Evolutionary conservation across 1,140 invertebrate species (phyloP), one percentile per base, ranked within the genome.

Genomic region (Brachionus sp.): DNA sequence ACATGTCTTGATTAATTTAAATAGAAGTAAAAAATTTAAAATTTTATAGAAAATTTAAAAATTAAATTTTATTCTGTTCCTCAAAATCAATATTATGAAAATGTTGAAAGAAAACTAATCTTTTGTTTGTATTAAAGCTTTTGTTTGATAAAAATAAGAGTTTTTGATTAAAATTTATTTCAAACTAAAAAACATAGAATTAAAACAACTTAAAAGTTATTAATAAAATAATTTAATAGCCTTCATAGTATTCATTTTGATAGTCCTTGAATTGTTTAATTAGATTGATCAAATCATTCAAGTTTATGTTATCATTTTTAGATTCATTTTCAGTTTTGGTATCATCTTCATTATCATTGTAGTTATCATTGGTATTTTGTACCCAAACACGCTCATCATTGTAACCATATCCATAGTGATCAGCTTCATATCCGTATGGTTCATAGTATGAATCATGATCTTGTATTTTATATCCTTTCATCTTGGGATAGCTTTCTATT

Each of bases 271-370:
- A 75, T 46, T 46, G 19, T 46, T 46, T 75, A 9, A 75, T 44
- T 25, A 75, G 25, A 25, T 75, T 44, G 44, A 75, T 12, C 9
- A 75, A 46, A 46, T 75, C 70, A 19, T 25, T 75, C 7, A 44
- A 35, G 7, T 75, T 75, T 5, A 75, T 25, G 25, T 75, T 75
- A 12, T 75, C 25, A 44, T 75, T 75, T 25, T 44, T 75, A 23
- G 25, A 35, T 75, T 75, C 70, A 29, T 75, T 75, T 46, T 75
- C 70, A 10, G 19, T 75, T 23, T 23, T 46, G 25, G 70, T 75
- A 75, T 25, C 39, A 75, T 75, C 70, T 25, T 75, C 70, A 33
- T 75, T 75, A 10, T 75, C 70, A 75, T 75, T 75, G 12, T 23
- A 13, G 25, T 75, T 75, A 46, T 75, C 70, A 29, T 75, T 75